These are phyloP conservation scores for Drosophila sp. DNA, from an alignment of 1,140 invertebrate genomes.

Conservation along the genomic window DNA sequence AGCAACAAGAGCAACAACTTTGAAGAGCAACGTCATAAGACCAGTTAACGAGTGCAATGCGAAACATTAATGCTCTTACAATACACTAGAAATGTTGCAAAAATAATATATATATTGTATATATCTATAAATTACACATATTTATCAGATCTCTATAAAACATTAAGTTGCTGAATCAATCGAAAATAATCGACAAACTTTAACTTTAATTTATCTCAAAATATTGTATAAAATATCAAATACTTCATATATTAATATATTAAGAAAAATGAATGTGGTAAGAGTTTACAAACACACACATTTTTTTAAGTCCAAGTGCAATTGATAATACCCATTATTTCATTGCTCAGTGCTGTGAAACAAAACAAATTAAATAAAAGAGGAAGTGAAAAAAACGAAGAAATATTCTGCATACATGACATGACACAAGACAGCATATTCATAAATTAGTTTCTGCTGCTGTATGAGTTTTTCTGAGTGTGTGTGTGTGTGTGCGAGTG, in stretches of 20 bases:
- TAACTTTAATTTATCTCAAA: too few species aligned
- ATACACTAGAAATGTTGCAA: slow-evolving; percentile 13
- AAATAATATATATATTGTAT: background rate
- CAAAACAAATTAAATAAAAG: slow-evolving; percentile 19
- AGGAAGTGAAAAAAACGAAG: slow-evolving; percentile 11
- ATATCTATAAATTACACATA: background rate
- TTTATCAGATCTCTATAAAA: too few species aligned
- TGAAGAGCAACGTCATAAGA: slow-evolving; percentile 36
- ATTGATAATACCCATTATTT: slow-evolving; percentile 23
- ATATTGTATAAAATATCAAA: too few species aligned
- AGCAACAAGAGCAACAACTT: slow-evolving; percentile 23
- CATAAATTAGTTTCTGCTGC: slow-evolving; percentile 46
- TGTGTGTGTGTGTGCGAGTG: slow-evolving; percentile 22
- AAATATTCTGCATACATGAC: slow-evolving; percentile 36
- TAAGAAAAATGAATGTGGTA: too few species aligned
- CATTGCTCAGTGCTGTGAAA: background rate
- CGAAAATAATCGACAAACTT: too few species aligned
- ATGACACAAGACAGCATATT: slow-evolving; percentile 50
- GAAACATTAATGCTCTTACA: slow-evolving; percentile 33
- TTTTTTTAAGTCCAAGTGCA: background rate
- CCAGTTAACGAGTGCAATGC: slow-evolving; percentile 12
- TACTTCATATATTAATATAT: too few species aligned
- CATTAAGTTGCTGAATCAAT: too few species aligned
- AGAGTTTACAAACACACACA: background rate
- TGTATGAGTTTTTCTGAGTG: background rate